Percentiles rank a stretch among this genome's conserved stretches.
Conservation (phyloP, 2,888 invertebrate genomes). For the Gryllus longicercus region DNA sequence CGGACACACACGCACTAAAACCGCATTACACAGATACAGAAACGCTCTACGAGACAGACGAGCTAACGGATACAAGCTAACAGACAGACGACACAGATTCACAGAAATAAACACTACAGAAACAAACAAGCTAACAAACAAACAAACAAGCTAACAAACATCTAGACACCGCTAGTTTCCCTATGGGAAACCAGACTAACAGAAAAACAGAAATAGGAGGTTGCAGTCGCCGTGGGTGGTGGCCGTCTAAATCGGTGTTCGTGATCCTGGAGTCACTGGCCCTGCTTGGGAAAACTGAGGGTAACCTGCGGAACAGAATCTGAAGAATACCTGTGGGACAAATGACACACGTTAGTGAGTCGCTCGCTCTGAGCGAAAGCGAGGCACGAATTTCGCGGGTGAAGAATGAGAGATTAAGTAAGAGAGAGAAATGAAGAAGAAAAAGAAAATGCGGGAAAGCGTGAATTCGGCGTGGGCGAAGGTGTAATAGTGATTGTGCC, state of each 20-base stretch:
- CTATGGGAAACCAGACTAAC: constrained; percentile 6
- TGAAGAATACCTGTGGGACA: constrained; percentile 8
- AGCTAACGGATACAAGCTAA: constrained; percentile 17
- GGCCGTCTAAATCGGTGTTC: constrained; percentile 17
- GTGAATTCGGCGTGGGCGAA: neutral
- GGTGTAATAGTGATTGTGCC: neutral
- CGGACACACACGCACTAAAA: neutral
- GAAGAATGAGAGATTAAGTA: neutral
- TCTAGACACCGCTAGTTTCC: constrained; percentile 9
- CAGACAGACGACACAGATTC: constrained; percentile 2
- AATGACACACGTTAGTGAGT: neutral
- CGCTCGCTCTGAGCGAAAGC: neutral
- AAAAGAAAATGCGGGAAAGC: constrained; percentile 9
- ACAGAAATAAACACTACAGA: neutral
- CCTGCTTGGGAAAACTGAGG: constrained; percentile 17
- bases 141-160: constrained; percentile 7
- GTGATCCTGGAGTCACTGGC: neutral
- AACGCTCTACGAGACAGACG: neutral
- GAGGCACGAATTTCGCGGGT: neutral
- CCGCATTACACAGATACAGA: constrained; percentile 6
- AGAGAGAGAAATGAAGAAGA: neutral
- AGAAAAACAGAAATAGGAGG: constrained; percentile 17
- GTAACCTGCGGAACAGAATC: constrained; percentile 1
- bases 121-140: constrained; percentile 17
- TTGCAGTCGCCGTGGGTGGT: constrained; percentile 17